Evolutionary conservation across 2,797 vertebrate genomes (phyloP), one percentile per base, ranked within the genome.

Genomic region (Botia kubotai): DNA sequence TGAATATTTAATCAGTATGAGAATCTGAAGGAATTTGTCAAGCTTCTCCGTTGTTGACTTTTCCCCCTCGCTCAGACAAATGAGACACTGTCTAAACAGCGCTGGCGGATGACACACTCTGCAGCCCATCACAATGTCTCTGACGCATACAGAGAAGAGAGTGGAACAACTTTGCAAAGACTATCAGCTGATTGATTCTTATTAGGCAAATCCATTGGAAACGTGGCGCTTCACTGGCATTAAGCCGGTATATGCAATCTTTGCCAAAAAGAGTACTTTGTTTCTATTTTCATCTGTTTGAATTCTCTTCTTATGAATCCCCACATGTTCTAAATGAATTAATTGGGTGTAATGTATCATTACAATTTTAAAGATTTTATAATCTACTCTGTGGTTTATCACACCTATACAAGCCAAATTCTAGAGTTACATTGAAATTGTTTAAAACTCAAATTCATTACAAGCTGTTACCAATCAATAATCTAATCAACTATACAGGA

Each of bases 331-430:
- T 65, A 50, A 85, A 81, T 79, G 67, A 88, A 87, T 86, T 87
- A 86, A 82, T 85, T 77, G 68, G 81, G 77, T 73, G 83, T 86
- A 86, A 87, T 86, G 85, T 84, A 84, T 88, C 80, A 82, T 78
- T 73, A 85, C 83, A 79, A 75, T 68, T 79, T 84, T 72, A 57
- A 81, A 73, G 79, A 79, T 72, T 39, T 23, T 70, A 74, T 65
- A 72, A 68, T 72, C 74, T 63, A 81, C 78, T 66, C 75, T 69
- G n/a, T 50, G 68, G 39, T 77, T 80, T 80, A 80, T 87, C 80
- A 63, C 50, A 72, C 50, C 4, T 66, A 11, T 17, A 2, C 55
- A 72, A 55, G 55, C 21, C 39, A 72, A 72, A 23, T 29, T 55
- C 14, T 68, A n/a, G n/a, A 66, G 60, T 80, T 43, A 67, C 23